Conservation (phyloP, 1,140 invertebrate genomes). For the Diplogasteroides magnus region DNA sequence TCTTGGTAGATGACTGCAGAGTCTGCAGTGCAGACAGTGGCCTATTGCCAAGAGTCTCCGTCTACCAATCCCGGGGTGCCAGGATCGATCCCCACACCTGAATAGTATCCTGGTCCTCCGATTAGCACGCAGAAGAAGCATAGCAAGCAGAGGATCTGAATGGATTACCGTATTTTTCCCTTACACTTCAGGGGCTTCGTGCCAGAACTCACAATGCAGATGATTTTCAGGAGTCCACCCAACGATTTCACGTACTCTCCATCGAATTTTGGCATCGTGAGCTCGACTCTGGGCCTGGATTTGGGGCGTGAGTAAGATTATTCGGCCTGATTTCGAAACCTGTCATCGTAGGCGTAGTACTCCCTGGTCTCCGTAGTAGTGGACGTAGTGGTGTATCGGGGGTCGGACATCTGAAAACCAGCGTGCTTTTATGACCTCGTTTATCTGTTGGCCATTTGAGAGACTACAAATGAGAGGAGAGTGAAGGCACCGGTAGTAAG, state of each 20-base stretch:
- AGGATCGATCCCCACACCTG: too few species aligned
- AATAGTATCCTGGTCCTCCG: conserved; percentile 49
- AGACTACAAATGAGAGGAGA: too few species aligned
- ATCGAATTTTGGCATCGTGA: conserved; percentile 16
- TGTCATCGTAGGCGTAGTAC: background rate
- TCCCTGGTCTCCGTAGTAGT: background rate
- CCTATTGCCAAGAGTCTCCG: too few species aligned
- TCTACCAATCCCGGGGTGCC: too few species aligned
- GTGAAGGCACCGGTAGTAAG: background rate
- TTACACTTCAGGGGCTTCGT: too few species aligned
- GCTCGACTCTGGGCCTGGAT: conserved; percentile 1
- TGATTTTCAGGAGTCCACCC: conserved; percentile 32
- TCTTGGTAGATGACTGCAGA: too few species aligned
- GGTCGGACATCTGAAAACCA: background rate
- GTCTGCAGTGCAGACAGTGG: too few species aligned
- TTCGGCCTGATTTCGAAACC: background rate
- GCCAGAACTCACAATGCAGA: conserved; percentile 18
- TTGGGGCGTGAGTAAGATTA: background rate
- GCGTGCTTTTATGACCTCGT: background rate
- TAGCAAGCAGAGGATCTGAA: conserved; percentile 44
- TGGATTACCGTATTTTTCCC: too few species aligned
- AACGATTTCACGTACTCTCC: conserved; percentile 20
- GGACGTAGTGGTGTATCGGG: background rate
- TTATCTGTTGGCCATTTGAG: background rate
- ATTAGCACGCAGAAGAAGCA: conserved; percentile 47